A percentile compares a stretch with the other conserved stretches of the same genome.
Conservation (phyloP, 2,797 vertebrate species). For the Chiloscyllium punctatum region DNA sequence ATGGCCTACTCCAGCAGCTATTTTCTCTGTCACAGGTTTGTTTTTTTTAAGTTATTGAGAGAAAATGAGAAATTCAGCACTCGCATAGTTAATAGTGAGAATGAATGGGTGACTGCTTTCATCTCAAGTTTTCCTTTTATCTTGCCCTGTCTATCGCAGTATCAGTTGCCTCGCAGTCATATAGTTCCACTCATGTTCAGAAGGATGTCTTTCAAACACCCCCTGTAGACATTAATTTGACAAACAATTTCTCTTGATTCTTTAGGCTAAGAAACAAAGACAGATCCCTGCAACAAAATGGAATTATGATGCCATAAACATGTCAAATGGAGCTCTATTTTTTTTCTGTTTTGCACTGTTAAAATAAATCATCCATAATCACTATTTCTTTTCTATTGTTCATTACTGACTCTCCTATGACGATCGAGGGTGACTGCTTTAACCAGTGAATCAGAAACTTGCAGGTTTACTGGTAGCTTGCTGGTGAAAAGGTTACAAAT, state of each 20-base stretch:
- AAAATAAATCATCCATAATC: neutral
- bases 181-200: conserved; percentile 26
- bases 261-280: conserved; percentile 34
- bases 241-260: conserved; percentile 37
- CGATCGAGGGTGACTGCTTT: neutral
- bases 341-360: neutral
- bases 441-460: conserved; percentile 23
- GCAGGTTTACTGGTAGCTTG: conserved; percentile 5
- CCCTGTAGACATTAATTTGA: conserved; percentile 35
- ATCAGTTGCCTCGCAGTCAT: conserved; percentile 34
- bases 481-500: conserved; percentile 14
- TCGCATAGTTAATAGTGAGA: neutral
- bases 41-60: neutral
- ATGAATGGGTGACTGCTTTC: conserved; percentile 35
- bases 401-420: neutral
- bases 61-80: neutral
- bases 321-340: conserved; percentile 1
- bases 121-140: conserved; percentile 10
- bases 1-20: too few species aligned
- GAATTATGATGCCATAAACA: conserved; percentile 7
- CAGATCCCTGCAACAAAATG: neutral
- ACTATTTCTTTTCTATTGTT: neutral
- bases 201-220: conserved; percentile 30
- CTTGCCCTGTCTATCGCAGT: conserved; percentile 2
- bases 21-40: too few species aligned